Conservation (phyloP, 1,140 invertebrate species). For the Bombus superbus region DNA sequence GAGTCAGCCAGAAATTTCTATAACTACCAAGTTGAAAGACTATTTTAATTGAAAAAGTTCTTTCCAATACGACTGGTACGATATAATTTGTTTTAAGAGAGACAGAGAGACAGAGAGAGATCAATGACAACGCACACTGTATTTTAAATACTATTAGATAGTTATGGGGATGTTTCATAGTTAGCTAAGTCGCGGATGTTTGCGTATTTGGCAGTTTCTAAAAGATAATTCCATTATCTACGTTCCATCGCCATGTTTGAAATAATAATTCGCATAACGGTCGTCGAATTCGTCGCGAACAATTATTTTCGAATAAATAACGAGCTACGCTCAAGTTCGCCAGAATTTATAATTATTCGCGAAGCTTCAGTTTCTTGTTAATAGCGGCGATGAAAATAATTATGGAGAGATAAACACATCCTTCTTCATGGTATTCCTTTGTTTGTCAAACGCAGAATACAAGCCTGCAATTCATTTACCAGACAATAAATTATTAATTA, state of each 20-base stretch:
- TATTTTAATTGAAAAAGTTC: too few relatives aligned
- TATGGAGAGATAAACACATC: background rate
- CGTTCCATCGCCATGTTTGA: background rate
- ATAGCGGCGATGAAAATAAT: background rate
- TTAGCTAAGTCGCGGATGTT: too few relatives aligned
- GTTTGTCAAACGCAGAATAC: background rate
- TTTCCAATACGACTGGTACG: too few relatives aligned
- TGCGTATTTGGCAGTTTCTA: background rate
- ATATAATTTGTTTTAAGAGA: too few relatives aligned
- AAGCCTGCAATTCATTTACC: background rate
- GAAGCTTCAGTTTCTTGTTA: background rate
- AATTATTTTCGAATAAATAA: background rate
- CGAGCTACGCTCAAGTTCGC: background rate
- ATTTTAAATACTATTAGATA: too few relatives aligned
- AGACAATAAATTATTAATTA: too few relatives aligned
- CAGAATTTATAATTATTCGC: background rate
- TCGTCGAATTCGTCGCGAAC: background rate
- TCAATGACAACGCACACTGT: too few relatives aligned
- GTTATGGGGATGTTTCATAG: too few relatives aligned
- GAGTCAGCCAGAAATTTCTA: too few relatives aligned
- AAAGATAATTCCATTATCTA: background rate
- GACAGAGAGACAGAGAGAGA: too few relatives aligned
- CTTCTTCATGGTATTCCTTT: background rate
- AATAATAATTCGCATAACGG: background rate
- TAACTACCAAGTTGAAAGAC: too few relatives aligned